phyloP scores from a whole-genome alignment of 2,113 vertebrate species.

The Picathartes gymnocephalus region DNA sequence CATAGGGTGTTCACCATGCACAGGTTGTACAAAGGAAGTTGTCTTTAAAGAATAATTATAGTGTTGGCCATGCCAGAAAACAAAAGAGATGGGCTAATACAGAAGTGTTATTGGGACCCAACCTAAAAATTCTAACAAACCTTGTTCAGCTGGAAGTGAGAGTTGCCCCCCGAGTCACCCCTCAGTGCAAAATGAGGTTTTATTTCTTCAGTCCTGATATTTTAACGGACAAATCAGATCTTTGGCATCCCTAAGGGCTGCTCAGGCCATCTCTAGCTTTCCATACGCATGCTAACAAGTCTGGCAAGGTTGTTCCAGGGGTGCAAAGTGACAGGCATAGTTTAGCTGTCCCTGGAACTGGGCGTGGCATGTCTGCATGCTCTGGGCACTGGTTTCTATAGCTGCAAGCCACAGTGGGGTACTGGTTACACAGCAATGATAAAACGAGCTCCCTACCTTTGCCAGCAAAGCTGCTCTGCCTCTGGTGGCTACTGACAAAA shows the following conservation, averaged over 20 bases:
- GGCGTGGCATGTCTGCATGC: fast-evolving
- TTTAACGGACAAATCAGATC: not conserved
- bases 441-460: not conserved
- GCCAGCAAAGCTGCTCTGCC: not conserved
- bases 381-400: not conserved
- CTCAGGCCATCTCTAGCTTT: not conserved
- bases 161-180: not conserved
- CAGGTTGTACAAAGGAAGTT: not conserved
- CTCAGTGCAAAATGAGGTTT: not conserved
- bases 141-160: not conserved
- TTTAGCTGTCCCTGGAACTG: not conserved
- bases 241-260: not conserved
- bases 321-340: not conserved
- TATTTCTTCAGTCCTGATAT: not conserved
- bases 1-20: not conserved
- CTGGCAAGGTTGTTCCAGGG: fast-evolving
- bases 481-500: not conserved
- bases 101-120: not conserved
- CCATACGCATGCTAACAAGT: not conserved
- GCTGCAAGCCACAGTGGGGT: not conserved
- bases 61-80: not conserved
- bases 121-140: not conserved
- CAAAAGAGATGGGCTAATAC: not conserved
- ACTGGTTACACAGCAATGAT: not conserved
- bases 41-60: not conserved